Base-by-base conservation (phyloP, 2,113 vertebrate genomes). In the Cololabis saira region DNA sequence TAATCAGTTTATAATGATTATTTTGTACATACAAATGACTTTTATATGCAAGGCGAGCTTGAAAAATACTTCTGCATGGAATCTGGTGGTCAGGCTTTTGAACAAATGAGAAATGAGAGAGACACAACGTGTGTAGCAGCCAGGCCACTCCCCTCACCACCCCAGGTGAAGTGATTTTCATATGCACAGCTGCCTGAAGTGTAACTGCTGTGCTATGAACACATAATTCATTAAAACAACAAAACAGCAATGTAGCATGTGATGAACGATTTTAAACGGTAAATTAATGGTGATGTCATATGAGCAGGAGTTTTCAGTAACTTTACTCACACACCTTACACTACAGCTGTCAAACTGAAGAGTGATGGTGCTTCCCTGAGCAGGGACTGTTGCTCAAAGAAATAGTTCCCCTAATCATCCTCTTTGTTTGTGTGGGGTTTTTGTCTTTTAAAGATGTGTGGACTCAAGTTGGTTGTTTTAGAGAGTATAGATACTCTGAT, bases 281-380 rank as follows among this genome's bases (percentile, higher is more conserved):
- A 53, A 19, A 58, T 52, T 47, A 48, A 8, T 17, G 24, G 64
- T 14, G 21, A 12, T 30, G 52, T 47, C 56, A 41, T 16, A 16
- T 19, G 27, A 14, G 43, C 21, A 49, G 50, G 50, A 30, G 33
- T 45, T 9, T 58, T 40, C 17, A 76, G 56, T 15, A 51, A 41
- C 51, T 68, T 48, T 61, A 22, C 76, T 67, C 60, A 76, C 59
- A 69, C 71, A 47, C 22, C 40, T 59, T 27, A 59, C 43, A 21
- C 47, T 27, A 2, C 30, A 61, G 37, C 61, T 43, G 43, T 40
- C 61, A 40, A 55, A 18, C 47, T 42, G 60, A 49, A 43, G 33
- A 19, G 42, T 40, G 50, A 48, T 67, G 58, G 62, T 30, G n/a
- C 13, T 68, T 53, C 71, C 67, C 21, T 17, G 58, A 61, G 62